Base-by-base conservation (phyloP, 2,888 invertebrate species). In the Lochmaea capreae region DNA sequence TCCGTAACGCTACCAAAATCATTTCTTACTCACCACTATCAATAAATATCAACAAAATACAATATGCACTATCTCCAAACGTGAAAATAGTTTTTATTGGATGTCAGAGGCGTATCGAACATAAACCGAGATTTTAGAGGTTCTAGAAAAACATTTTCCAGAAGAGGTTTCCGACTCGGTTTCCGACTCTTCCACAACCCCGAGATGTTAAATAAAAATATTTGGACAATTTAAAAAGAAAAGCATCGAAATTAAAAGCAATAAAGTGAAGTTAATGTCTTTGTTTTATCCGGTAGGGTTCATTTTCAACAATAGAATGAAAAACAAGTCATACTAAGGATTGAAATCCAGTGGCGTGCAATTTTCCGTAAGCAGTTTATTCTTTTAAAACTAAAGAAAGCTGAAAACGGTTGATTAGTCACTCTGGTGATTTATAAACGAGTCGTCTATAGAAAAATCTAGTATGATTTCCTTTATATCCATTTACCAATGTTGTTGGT, bases 401-500 rank as follows among this genome's bases (percentile, higher is more conserved):
- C 33, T 39, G 8, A 9, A 39, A 39, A 39, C 9, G 33, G 33
- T 39, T 39, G 8, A 39, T 39, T 39, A 39, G 8, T 39, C 9
- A 9, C 33, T 39, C 8, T 39, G 33, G 33, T 39, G 8, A 39
- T 6, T 39, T 8, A 1, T 39, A 6, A 39, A 39, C 9, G 33
- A 9, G 9, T 1, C 33, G 8, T 39, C 33, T 33, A 33, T 3
- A 26, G 26, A 33, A 33, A 33, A 33, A 46, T 46, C 46, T 46
- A 14, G 14, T 14, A 2, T 46, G 14, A 46, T 46, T 52, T 16
- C 16, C 14, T 14, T 46, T 14, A 4, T 46, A 6, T 14, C 46
- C 14, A 14, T 46, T n/a, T 46, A 12, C 46, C 10, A 8, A 10
- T 18, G 9, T 18, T 54, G n/a, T 58, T 39, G 67, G 58, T 75